These are phyloP conservation scores for Diplazon laetatorius DNA, from an alignment of 2,888 invertebrate genomes.

Conservation along the genomic window DNA sequence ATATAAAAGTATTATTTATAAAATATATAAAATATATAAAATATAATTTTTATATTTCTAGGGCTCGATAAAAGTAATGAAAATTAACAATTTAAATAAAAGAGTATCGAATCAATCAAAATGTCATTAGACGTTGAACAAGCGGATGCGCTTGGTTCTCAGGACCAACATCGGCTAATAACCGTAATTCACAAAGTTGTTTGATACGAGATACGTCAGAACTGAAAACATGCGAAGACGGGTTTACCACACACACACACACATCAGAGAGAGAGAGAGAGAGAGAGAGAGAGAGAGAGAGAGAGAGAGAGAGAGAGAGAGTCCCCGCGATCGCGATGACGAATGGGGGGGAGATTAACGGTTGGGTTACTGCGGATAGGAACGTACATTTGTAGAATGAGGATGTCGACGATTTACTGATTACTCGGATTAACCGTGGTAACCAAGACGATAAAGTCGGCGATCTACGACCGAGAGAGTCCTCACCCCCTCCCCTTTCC, in stretches of 20 bases:
- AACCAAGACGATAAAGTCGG: conserved; percentile 55
- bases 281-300: too few species aligned
- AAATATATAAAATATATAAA: too few species aligned
- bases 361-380: conserved; percentile 13
- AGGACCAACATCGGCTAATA: neutral
- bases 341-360: conserved; percentile 42
- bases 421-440: conserved; percentile 62
- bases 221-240: conserved; percentile 5
- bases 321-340: conserved; percentile 21
- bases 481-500: conserved; percentile 11
- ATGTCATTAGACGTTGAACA: conserved; percentile 8
- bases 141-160: conserved; percentile 47
- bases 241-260: too few species aligned
- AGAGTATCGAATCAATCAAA: conserved; percentile 29
- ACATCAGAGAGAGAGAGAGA: too few species aligned
- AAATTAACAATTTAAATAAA: neutral
- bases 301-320: too few species aligned
- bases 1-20: too few species aligned
- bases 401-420: conserved; percentile 74
- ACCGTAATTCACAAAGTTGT: conserved; percentile 46
- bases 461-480: conserved; percentile 40
- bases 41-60: too few species aligned
- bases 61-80: neutral
- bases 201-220: conserved; percentile 48
- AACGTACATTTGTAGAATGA: conserved; percentile 57